Base-by-base conservation (phyloP, 1,140 invertebrate species). In the Berghia stephanieae region DNA sequence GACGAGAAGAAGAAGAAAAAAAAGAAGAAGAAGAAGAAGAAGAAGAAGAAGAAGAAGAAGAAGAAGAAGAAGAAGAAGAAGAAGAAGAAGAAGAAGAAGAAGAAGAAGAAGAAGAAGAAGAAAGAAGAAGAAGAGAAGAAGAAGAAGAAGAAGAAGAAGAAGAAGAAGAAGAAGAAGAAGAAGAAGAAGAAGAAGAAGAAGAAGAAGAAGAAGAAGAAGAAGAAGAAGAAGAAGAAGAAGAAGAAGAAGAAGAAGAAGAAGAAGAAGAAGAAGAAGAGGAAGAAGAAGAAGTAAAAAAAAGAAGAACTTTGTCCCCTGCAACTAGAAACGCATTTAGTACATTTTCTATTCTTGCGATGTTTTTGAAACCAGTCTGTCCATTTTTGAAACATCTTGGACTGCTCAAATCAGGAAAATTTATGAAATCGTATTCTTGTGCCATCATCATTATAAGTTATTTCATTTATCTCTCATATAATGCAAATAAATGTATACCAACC, bases 401-500 rank as follows among this genome's bases (percentile, higher is more conserved):
- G 24, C 4, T 5, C 5, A 5, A 31, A 24, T 8, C 10, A 24
- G 1, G n/a, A 73, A 6, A 34, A 21, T 16, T 66, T 43, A 27
- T 27, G 18, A 44, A 13, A n/a, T n/a, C n/a, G n/a, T n/a, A n/a
- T n/a, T n/a, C n/a, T n/a, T n/a, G n/a, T n/a, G n/a, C n/a, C n/a
- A n/a, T n/a, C n/a, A n/a, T n/a, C n/a, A n/a, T n/a, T n/a, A n/a
- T n/a, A n/a, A n/a, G n/a, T n/a, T n/a, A n/a, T n/a, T n/a, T n/a
- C n/a, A n/a, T n/a, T n/a, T n/a, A n/a, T n/a, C n/a, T n/a, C n/a
- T 46, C 21, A 63, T 34, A 44, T 43, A 2, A 36, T 55, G 36
- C 52, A 78, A 40, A 36, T 8, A 24, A 36, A 4, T 57, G 52
- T 34, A 24, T 69, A 82, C 77, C 66, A 81, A 75, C 67, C 79